Evolutionary conservation across 2,797 vertebrate genomes (phyloP).

Genomic region (Argentina silus): DNA sequence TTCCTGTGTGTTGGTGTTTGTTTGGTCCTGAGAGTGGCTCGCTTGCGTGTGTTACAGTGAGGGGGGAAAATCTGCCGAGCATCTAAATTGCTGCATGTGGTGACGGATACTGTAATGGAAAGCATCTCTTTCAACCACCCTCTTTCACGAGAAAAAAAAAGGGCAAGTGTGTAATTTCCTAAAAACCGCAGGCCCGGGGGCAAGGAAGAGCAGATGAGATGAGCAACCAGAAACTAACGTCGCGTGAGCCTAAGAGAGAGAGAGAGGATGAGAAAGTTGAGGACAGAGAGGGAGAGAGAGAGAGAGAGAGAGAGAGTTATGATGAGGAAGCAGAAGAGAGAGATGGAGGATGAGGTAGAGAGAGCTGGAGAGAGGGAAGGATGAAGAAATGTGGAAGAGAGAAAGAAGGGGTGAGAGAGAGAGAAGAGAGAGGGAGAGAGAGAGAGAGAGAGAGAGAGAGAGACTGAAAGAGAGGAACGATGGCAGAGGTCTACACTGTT

Average conservation of each 20-base stretch:
- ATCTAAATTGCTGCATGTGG: slow-evolving; percentile 35
- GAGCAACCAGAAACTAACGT: slow-evolving; percentile 36
- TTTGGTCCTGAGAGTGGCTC: slow-evolving; percentile 4
- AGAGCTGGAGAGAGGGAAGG: not conserved
- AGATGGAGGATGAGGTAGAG: not conserved
- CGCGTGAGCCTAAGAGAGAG: slow-evolving; percentile 7
- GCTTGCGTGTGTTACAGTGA: slow-evolving; percentile 30
- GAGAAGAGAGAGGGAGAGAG: not conserved
- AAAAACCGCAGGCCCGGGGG: slow-evolving; percentile 44
- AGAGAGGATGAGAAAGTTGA: not conserved
- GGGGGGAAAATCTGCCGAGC: slow-evolving; percentile 35
- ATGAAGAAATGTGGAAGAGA: not conserved
- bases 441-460: not conserved
- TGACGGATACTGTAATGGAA: slow-evolving; percentile 54
- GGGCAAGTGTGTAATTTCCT: slow-evolving; percentile 43
- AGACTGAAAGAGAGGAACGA: not conserved
- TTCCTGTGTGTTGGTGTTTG: slow-evolving; percentile 8
- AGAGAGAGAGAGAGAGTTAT: not conserved
- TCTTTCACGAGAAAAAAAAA: slow-evolving; percentile 30
- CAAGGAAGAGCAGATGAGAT: slow-evolving; percentile 25
- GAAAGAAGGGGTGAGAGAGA: not conserved
- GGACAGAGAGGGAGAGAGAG: slow-evolving; percentile 12
- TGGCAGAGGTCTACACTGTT: slow-evolving; percentile 35
- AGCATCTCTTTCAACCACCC: slow-evolving; percentile 44
- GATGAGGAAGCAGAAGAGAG: not conserved